phyloP scores from a whole-genome alignment of 2,888 invertebrate species.

The Ochropleura leucogaster region DNA sequence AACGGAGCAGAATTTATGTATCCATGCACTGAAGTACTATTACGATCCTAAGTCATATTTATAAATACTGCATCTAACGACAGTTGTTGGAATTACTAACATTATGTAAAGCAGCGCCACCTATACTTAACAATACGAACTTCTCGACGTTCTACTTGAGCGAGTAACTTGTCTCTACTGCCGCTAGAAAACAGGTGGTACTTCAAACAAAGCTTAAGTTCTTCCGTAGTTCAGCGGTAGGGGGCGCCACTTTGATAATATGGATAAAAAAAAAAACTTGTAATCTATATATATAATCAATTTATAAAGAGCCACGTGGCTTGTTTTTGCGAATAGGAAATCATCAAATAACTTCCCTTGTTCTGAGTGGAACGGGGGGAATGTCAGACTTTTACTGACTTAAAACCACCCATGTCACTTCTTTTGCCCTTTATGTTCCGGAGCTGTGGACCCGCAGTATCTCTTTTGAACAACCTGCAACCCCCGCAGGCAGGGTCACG shows the following conservation, averaged over 20 bases:
- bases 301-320: neutral
- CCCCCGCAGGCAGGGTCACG: neutral
- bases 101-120: conserved; percentile 26
- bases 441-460: too few relatives aligned
- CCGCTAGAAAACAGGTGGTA: neutral
- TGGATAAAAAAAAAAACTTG: neutral
- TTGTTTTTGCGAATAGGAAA: too few relatives aligned
- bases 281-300: neutral
- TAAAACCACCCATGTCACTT: too few relatives aligned
- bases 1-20: too few relatives aligned
- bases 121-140: conserved; percentile 16
- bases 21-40: too few relatives aligned
- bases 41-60: neutral
- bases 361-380: too few relatives aligned
- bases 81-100: neutral
- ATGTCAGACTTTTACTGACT: too few relatives aligned
- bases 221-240: neutral
- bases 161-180: neutral
- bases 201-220: neutral
- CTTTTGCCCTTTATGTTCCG: too few relatives aligned
- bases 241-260: conserved; percentile 14
- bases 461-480: too few relatives aligned
- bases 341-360: too few relatives aligned
- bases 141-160: conserved; percentile 8
- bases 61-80: neutral